A percentile compares a stretch with the other conserved stretches of the same genome.
Conservation (phyloP, 2,113 vertebrate genomes). For the Tenebrosternarchus preto region DNA sequence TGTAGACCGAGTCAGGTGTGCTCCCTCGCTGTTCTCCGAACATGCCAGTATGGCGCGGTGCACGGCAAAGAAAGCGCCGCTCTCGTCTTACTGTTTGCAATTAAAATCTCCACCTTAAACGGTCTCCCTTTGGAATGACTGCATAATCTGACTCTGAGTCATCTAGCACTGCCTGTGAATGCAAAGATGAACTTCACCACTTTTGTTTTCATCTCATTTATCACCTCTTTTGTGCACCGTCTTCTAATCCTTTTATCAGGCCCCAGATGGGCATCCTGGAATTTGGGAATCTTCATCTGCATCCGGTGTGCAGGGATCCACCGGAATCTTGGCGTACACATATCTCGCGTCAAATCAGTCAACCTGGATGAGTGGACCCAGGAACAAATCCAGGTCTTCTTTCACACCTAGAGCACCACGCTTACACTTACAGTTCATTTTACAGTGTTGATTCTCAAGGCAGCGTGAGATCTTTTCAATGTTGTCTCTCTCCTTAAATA, state of each 20-base stretch:
- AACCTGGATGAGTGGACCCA: slow-evolving; percentile 99
- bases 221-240: neutral
- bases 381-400: slow-evolving; percentile 94
- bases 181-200: neutral
- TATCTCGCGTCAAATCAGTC: slow-evolving; percentile 97
- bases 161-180: neutral
- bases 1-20: neutral
- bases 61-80: neutral
- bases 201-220: neutral
- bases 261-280: slow-evolving; percentile 98
- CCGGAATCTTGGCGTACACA: slow-evolving; percentile 96
- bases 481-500: neutral
- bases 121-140: neutral
- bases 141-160: neutral
- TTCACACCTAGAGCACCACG: too few species aligned
- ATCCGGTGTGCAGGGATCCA: slow-evolving; percentile 98
- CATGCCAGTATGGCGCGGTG: neutral
- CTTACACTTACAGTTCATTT: too few species aligned
- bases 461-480: neutral
- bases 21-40: neutral
- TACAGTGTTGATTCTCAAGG: neutral
- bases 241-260: slow-evolving; percentile 69
- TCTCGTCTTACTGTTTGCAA: neutral
- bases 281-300: slow-evolving; percentile 95
- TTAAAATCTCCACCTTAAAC: neutral